These are phyloP conservation scores for Aphyosemion australe DNA, from an alignment of 2,113 vertebrate genomes.

Conservation along the genomic window DNA sequence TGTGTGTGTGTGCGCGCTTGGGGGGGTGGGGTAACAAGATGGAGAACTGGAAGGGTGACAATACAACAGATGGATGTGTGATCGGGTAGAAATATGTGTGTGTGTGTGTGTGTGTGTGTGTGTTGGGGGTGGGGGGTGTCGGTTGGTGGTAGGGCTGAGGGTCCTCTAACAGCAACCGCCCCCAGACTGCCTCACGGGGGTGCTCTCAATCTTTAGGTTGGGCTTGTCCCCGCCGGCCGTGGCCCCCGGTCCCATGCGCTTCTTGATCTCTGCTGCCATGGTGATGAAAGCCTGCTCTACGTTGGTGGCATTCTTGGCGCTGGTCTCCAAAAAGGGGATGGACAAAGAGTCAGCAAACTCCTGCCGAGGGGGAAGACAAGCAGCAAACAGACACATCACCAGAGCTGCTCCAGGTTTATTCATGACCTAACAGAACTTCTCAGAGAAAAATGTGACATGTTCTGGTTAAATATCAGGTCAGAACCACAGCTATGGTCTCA, in stretches of 20 bases:
- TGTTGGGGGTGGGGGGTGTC: too few relatives aligned
- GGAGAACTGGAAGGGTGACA: neutral
- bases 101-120: too few relatives aligned
- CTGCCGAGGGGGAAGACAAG: constrained; percentile 64
- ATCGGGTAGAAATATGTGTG: too few relatives aligned
- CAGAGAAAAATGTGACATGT: too few relatives aligned
- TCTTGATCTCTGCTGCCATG: constrained; percentile 99
- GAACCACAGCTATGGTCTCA: too few relatives aligned
- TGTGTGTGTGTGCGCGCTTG: neutral
- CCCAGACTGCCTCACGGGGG: constrained; percentile 93
- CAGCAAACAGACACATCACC: too few relatives aligned
- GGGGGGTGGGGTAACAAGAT: neutral
- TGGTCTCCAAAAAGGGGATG: constrained; percentile 98
- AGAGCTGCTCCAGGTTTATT: too few relatives aligned
- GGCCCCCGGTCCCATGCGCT: constrained; percentile 95
- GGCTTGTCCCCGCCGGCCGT: constrained; percentile 92
- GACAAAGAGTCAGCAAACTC: constrained; percentile 95
- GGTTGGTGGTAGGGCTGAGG: neutral
- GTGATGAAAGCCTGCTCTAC: constrained; percentile 99
- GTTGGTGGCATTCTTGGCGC: constrained; percentile 97
- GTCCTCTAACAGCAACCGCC: constrained; percentile 84
- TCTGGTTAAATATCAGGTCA: too few relatives aligned
- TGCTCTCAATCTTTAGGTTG: constrained; percentile 98
- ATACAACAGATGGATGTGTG: neutral
- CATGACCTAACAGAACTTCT: too few relatives aligned